Base-by-base conservation (phyloP, 2,888 invertebrate genomes). In the Onthophagus sagittarius region DNA sequence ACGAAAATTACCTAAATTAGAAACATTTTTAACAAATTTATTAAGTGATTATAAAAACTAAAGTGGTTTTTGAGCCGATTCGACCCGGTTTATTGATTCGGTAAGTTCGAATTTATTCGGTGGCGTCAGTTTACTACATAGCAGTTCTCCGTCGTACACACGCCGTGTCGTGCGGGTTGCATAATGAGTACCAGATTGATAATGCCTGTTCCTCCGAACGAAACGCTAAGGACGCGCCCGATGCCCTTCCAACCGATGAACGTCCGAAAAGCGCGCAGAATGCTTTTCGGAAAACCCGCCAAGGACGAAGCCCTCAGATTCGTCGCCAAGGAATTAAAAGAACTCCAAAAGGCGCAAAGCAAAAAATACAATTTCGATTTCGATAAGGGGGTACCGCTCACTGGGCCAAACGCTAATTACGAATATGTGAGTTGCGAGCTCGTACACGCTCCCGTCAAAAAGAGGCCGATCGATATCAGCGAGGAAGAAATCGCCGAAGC, bases 141-240 rank as follows among this genome's bases (percentile, higher is more conserved):
- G 67, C 15, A 13, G 9, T 32, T 15, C 67, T 67, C 64, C 11
- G 5, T 64, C 64, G 31, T 31, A 67, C 23, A 23, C n/a, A n/a
- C 23, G 67, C n/a, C 63, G 14, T 13, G 67, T n/a, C 67, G 15
- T 67, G 7, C 11, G 67, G 67, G 67, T 67, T 67, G 67, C 63
- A 67, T 23, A 23, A 67, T 67, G 67, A 67, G 67, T 23, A 67
- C 67, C n/a, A 15, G 67, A 23, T 67, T 67, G 32, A 67, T 67
- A n/a, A 32, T 67, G 32, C 67, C 67, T 7, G 15, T 15, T n/a
- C 23, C 67, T 31, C 23, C 67, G 23, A 67, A 31, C n/a, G 67
- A 67, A 23, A 31, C 23, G 23, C 0, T 23, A 23, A 67, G 23
- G 67, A 15, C 32, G 67, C 32, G 31, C 32, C 67, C 39, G 39